Evolutionary conservation across 2,113 vertebrate species (phyloP).

Genomic region (Cyphomyrus discorhynchus): DNA sequence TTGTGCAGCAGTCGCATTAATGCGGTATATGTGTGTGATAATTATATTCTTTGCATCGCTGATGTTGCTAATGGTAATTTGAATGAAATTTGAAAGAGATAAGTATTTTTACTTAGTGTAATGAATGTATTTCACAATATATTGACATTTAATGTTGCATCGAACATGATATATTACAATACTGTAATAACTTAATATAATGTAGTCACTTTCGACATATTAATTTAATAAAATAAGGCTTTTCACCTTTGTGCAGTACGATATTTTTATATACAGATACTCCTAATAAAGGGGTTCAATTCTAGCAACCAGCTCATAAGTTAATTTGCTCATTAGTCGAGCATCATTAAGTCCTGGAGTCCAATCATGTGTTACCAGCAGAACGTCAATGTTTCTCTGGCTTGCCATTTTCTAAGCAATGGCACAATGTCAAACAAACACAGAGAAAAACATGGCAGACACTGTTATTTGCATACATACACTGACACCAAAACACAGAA

Average conservation of each 20-base stretch:
- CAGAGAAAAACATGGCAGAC: neutral
- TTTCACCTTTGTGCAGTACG: neutral
- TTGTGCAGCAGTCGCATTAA: neutral
- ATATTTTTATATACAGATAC: neutral
- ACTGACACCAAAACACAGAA: neutral
- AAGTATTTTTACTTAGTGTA: neutral
- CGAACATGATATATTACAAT: neutral
- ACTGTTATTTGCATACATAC: neutral
- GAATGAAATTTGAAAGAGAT: neutral
- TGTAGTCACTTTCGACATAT: neutral
- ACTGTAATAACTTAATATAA: neutral
- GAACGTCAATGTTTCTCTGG: neutral
- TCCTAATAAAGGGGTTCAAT: neutral
- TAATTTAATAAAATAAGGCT: neutral
- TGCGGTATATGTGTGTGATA: neutral
- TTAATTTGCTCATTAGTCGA: neutral
- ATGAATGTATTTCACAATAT: neutral
- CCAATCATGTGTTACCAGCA: neutral
- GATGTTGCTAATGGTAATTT: neutral
- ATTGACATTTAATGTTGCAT: neutral
- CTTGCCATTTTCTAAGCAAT: neutral
- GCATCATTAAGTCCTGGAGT: neutral
- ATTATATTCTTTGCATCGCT: neutral
- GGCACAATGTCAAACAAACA: neutral
- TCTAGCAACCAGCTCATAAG: neutral